Percentiles rank a stretch among this genome's conserved stretches.
Evolutionary conservation across 2,888 invertebrate species (phyloP).

Genomic region (Apodemia hepburni): DNA sequence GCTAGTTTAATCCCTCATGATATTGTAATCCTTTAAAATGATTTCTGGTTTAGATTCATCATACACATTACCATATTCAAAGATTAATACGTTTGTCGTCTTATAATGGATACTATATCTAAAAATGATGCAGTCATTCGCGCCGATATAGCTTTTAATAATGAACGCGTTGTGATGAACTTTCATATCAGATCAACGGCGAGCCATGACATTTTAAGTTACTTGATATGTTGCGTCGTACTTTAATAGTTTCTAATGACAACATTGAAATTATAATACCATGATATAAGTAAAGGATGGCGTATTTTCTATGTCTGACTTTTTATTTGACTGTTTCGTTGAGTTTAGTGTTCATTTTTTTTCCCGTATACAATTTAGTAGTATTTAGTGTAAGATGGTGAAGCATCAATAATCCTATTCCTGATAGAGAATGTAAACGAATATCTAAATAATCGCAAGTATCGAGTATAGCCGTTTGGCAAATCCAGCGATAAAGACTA

Average conservation of each 20-base stretch:
- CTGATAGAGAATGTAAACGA: no score
- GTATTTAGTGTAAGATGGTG: no score
- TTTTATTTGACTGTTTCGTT: background rate
- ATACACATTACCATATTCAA: conserved; percentile 3
- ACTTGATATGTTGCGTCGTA: conserved; percentile 48
- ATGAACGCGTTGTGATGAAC: conserved; percentile 73
- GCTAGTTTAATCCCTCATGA: conserved; percentile 6
- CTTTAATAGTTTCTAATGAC: conserved; percentile 19
- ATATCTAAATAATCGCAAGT: no score
- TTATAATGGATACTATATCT: conserved; percentile 54
- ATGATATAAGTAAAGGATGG: background rate
- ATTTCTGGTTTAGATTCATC: conserved; percentile 6
- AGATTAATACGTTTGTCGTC: conserved; percentile 34
- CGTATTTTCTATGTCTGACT: background rate
- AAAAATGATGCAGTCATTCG: conserved; percentile 71
- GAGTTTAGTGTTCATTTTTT: no score
- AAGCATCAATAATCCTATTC: no score
- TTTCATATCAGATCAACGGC: conserved; percentile 58
- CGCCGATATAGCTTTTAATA: conserved; percentile 65
- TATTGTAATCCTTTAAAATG: background rate
- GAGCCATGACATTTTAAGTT: conserved; percentile 66
- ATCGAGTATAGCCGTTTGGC: no score
- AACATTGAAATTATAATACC: conserved; percentile 43
- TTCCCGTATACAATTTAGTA: no score
- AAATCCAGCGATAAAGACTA: no score